Conservation (phyloP, 2,888 invertebrate genomes). For the Cremastinae sp. region DNA sequence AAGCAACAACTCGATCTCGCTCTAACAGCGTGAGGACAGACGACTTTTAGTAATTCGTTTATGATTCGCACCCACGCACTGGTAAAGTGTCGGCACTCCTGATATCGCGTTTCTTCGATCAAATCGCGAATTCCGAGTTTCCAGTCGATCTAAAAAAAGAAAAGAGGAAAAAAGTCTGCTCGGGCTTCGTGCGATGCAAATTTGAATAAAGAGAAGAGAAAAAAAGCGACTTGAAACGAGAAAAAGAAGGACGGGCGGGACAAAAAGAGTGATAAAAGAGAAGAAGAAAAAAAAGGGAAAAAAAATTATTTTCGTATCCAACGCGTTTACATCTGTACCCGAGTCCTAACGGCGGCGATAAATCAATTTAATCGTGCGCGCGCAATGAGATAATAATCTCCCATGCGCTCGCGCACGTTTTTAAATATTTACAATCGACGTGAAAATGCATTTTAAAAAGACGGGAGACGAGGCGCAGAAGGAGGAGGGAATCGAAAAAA, state of each 20-base stretch:
- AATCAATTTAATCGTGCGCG: constrained; percentile 75
- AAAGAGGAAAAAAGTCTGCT: neutral
- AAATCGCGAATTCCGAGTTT: neutral
- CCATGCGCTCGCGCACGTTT: constrained; percentile 6
- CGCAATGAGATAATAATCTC: constrained; percentile 63
- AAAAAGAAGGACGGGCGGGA: constrained; percentile 3
- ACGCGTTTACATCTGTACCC: constrained; percentile 61
- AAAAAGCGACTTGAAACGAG: neutral
- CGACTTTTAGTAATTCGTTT: constrained; percentile 2
- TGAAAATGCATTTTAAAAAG: constrained; percentile 39
- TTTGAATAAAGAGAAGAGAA: neutral
- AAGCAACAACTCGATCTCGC: too few species aligned
- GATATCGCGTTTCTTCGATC: neutral
- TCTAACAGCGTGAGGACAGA: neutral
- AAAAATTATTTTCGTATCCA: constrained; percentile 40
- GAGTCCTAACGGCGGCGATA: constrained; percentile 69
- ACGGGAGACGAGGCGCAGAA: neutral
- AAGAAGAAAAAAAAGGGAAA: constrained; percentile 10
- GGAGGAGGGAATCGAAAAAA: too few species aligned
- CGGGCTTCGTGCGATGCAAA: neutral
- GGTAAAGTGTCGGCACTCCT: constrained; percentile 11
- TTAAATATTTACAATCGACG: constrained; percentile 67
- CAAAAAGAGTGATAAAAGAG: neutral
- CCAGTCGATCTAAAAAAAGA: constrained; percentile 9
- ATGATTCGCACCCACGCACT: constrained; percentile 31